Base-by-base conservation (phyloP, 2,888 invertebrate species). In the Platerodrilus igneus region DNA sequence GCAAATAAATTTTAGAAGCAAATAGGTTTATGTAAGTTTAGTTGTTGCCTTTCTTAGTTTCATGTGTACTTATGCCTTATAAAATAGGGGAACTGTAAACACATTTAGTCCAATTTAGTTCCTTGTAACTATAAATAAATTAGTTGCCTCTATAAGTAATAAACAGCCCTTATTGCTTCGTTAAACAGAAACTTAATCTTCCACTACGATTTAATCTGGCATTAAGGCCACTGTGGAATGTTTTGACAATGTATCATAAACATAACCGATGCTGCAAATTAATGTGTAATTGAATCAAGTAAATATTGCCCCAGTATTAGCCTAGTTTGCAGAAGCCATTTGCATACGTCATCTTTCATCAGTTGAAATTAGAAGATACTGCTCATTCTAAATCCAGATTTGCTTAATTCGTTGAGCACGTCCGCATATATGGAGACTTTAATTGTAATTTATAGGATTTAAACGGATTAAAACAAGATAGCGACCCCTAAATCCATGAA, bases 351-450 rank as follows among this genome's bases (percentile, higher is more conserved):
- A 44, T 39, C 41, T 37, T 45, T 38, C 37, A 41, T 41, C 34
- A 34, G 21, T 21, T 17, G 33, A 41, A 45, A 41, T 41, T 37
- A 37, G 41, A 41, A 45, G 41, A 37, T 37, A 41, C 41, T 41
- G 35, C 31, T 21, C 34, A 36, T 41, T 41, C 41, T 40, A 37
- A 45, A 45, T 44, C 36, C 39, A 40, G 35, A 43, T 43, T 43
- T 35, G 43, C 31, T 38, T 39, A 43, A 43, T 43, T 43, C 27
- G 43, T 39, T 31, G 35, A 35, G 30, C 22, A 30, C 37, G 29
- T 30, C 27, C 28, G 39, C 31, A 38, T 22, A 19, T 30, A 26
- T 28, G 43, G 21, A 16, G 31, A 27, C 23, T 32, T 34, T 43
- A 43, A 43, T 43, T 43, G 43, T 36, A 43, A 43, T 38, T 34